Evolutionary conservation across 2,888 invertebrate species (phyloP), one percentile per base, ranked within the genome.

Genomic region (Oithona nana): DNA sequence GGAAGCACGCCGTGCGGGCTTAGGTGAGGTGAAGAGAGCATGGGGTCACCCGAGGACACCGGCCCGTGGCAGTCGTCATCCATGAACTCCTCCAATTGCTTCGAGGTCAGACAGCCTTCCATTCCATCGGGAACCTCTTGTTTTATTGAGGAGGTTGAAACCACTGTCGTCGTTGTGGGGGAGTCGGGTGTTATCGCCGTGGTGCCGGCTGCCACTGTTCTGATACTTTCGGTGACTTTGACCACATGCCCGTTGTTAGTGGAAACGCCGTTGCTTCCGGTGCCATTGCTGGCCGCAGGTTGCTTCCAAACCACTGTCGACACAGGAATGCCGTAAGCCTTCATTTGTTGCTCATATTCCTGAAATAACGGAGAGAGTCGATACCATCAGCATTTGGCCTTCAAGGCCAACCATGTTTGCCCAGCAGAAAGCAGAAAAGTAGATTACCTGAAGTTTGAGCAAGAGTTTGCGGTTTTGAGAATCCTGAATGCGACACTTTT

Each of bases 301-400:
- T 57, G 13, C 22, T 63, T 61, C 64, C 63, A 65, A 20, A 58
- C 54, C 22, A 54, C 30, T n/a, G 57, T 59, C 3, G 62, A 49
- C n/a, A 66, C 22, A 3, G 65, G 65, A 28, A 66, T 48, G 13
- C 86, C 86, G 71, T 86, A 84, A 54, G 82, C 77, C 68, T 83
- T 83, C 0, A 84, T 86, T 69, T 84, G 80, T 56, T 83, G 75
- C 74, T 88, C 88, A 66, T 87, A 73, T 71, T 87, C 86, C 82
- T 87, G 73, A 22, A 31, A 54, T 16, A 30, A n/a, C n/a, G n/a
- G n/a, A n/a, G n/a, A n/a, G n/a, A n/a, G n/a, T n/a, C n/a, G n/a
- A n/a, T n/a, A n/a, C n/a, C n/a, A n/a, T n/a, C n/a, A n/a, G n/a
- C n/a, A n/a, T n/a, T n/a, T n/a, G n/a, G n/a, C n/a, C n/a, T n/a